These are phyloP conservation scores for Apocrypta bakeri DNA, from an alignment of 1,140 invertebrate species.

Conservation along the genomic window DNA sequence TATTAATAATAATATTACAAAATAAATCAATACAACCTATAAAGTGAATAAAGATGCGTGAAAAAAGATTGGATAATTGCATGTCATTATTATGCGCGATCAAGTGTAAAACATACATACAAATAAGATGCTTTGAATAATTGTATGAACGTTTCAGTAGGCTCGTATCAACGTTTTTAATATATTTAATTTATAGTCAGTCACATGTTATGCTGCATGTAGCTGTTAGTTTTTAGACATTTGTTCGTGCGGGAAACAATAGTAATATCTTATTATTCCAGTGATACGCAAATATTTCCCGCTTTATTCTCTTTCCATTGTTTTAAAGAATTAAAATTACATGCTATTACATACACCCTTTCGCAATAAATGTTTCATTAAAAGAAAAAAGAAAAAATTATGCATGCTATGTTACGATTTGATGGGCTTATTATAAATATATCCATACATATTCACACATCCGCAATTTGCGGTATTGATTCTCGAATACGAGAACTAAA, in stretches of 20 bases:
- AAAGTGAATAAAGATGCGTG: neutral
- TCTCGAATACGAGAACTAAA: slow-evolving; percentile 3
- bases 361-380: slow-evolving; percentile 8
- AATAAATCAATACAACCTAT: slow-evolving; percentile 1
- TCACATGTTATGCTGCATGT: slow-evolving; percentile 37
- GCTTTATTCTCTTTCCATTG: slow-evolving; percentile 40
- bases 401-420: slow-evolving; percentile 47
- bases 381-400: slow-evolving; percentile 32
- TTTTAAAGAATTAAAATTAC: slow-evolving; percentile 25
- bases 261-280: slow-evolving; percentile 35
- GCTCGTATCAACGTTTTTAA: slow-evolving; percentile 12
- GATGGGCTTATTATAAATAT: slow-evolving; percentile 20
- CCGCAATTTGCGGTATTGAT: slow-evolving; percentile 29
- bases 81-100: neutral
- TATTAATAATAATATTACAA: neutral
- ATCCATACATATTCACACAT: neutral
- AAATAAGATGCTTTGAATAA: slow-evolving; percentile 14
- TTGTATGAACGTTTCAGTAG: slow-evolving; percentile 15
- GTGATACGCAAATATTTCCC: slow-evolving; percentile 18
- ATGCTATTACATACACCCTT: neutral
- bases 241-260: slow-evolving; percentile 17
- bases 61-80: neutral
- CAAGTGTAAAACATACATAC: neutral
- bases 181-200: slow-evolving; percentile 38
- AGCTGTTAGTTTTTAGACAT: slow-evolving; percentile 38